Conservation (phyloP, 2,888 invertebrate species). For the Apotomis turbidana region DNA sequence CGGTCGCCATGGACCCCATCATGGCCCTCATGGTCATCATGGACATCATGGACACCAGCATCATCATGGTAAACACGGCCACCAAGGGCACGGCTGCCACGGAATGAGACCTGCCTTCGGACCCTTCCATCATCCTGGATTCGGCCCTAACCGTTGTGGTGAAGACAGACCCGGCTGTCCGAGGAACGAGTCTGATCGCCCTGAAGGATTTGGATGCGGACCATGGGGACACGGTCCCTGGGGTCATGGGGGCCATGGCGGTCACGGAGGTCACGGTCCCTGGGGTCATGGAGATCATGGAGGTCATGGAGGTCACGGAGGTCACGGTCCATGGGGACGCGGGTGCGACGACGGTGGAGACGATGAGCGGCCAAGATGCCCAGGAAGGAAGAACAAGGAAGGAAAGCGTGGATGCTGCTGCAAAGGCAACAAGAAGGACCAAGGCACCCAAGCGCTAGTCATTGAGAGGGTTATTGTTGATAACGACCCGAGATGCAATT, state of each 20-base stretch:
- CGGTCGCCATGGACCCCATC: not conserved
- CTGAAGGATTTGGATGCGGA: too few species aligned
- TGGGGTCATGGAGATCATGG: too few species aligned
- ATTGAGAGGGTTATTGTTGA: conserved; percentile 28
- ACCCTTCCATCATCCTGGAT: conserved; percentile 24
- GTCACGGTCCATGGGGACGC: conserved; percentile 2
- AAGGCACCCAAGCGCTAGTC: conserved; percentile 28
- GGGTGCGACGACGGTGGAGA: conserved; percentile 18
- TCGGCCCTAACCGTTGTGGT: too few species aligned
- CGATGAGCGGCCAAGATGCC: not conserved
- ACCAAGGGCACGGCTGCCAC: not conserved
- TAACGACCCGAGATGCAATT: conserved; percentile 29
- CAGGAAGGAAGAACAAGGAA: conserved; percentile 15
- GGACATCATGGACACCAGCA: conserved; percentile 16
- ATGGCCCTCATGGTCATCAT: conserved; percentile 15
- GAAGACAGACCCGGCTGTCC: too few species aligned
- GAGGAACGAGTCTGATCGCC: too few species aligned
- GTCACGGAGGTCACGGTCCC: not conserved
- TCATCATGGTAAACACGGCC: conserved; percentile 4
- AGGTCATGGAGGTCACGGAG: too few species aligned
- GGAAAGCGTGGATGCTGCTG: conserved; percentile 19
- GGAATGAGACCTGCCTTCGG: not conserved
- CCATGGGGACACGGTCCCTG: too few species aligned
- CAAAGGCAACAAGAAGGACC: conserved; percentile 24
- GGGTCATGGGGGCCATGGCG: too few species aligned